A percentile compares a stretch with the other conserved stretches of the same genome.
Evolutionary conservation across 2,797 vertebrate species (phyloP).

Genomic region (Manis crassicaudata): DNA sequence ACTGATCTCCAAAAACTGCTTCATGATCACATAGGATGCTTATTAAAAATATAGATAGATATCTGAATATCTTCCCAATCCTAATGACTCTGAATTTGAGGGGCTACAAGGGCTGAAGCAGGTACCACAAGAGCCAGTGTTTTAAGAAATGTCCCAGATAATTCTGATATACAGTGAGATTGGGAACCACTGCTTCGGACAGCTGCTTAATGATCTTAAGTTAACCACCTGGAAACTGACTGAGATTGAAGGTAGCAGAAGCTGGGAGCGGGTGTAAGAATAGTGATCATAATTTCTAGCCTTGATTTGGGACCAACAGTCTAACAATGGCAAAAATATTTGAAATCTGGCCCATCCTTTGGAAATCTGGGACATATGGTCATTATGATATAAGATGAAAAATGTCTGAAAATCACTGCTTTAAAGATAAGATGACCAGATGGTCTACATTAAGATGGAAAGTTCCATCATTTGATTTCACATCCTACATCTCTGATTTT

Average conservation of each 20-base stretch:
- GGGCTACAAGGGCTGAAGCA: neutral
- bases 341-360: constrained; percentile 39
- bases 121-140: neutral
- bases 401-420: constrained; percentile 57
- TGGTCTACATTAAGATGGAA: constrained; percentile 63
- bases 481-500: constrained; percentile 56
- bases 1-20: neutral
- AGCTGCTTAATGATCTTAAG: neutral
- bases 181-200: neutral
- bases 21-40: neutral
- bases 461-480: constrained; percentile 58
- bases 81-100: neutral
- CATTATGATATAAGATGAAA: constrained; percentile 54
- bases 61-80: neutral
- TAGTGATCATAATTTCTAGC: constrained; percentile 34
- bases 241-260: neutral
- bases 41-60: neutral
- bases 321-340: constrained; percentile 57
- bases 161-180: neutral
- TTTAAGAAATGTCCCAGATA: neutral
- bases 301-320: neutral
- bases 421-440: constrained; percentile 64
- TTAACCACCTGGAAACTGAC: neutral
- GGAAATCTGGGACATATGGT: constrained; percentile 54
- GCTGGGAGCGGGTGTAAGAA: neutral